A percentile compares a stretch with the other conserved stretches of the same genome.
phyloP scores from a whole-genome alignment of 2,113 vertebrate genomes.

The Pimephales promelas region DNA sequence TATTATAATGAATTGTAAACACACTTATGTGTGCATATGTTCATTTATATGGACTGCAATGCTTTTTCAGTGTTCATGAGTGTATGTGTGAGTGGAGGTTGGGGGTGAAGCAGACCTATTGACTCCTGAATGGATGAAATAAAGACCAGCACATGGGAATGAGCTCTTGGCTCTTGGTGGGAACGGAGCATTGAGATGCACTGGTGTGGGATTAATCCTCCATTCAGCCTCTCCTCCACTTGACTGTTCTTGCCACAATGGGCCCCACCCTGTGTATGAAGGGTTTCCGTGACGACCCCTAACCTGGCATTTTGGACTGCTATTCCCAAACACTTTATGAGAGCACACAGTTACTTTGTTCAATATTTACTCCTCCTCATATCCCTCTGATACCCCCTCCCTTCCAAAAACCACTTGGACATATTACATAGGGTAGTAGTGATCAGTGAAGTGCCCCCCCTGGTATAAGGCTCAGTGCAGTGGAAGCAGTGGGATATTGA shows the following conservation, averaged over 20 bases:
- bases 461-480: neutral
- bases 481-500: neutral
- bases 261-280: constrained; percentile 61
- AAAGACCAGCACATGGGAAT: constrained; percentile 70
- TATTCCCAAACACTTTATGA: constrained; percentile 65
- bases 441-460: neutral
- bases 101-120: constrained; percentile 49
- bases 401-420: neutral
- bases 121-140: constrained; percentile 59
- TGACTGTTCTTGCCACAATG: constrained; percentile 65
- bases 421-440: neutral
- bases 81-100: constrained; percentile 37
- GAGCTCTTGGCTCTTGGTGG: constrained; percentile 56
- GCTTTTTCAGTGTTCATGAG: constrained; percentile 22
- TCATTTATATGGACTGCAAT: neutral
- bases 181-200: constrained; percentile 69
- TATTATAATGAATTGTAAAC: constrained; percentile 22
- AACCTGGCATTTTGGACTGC: constrained; percentile 68
- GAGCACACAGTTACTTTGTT: constrained; percentile 72
- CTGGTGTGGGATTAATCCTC: constrained; percentile 78
- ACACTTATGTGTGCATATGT: constrained; percentile 17
- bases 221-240: constrained; percentile 75
- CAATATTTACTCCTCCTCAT: constrained; percentile 76
- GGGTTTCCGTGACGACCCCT: constrained; percentile 67
- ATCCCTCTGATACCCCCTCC: constrained; percentile 1